Percentiles rank a stretch among this genome's conserved stretches.
phyloP scores from a whole-genome alignment of 2,888 invertebrate species.

The Orthonychiurus folsomi region DNA sequence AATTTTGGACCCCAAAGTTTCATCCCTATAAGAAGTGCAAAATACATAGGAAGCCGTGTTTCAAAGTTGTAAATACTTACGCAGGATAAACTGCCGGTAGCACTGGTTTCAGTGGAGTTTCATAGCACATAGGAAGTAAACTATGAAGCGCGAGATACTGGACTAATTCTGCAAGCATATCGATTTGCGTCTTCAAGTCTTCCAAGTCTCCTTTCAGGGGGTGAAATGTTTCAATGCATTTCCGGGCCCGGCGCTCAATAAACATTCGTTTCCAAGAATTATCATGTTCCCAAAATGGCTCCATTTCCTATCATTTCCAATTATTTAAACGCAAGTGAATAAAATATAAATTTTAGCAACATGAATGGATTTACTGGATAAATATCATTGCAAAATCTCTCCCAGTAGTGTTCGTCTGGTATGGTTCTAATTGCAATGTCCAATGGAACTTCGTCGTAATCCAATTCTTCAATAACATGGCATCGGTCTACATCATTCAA shows the following conservation, averaged over 20 bases:
- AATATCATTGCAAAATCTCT: slow-evolving; percentile 25
- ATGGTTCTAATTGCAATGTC: slow-evolving; percentile 33
- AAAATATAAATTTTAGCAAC: neutral
- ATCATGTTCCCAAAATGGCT: slow-evolving; percentile 23
- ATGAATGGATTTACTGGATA: slow-evolving; percentile 27
- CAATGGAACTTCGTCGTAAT: slow-evolving; percentile 34
- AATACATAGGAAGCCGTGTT: neutral
- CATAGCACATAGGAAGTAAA: slow-evolving; percentile 38
- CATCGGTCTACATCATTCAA: slow-evolving; percentile 25
- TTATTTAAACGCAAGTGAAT: neutral
- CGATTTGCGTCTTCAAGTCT: slow-evolving; percentile 23
- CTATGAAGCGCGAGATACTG: slow-evolving; percentile 29
- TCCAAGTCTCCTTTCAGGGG: slow-evolving; percentile 29
- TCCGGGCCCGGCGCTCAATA: slow-evolving; percentile 32
- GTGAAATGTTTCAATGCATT: slow-evolving; percentile 35
- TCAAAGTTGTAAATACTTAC: slow-evolving; percentile 7
- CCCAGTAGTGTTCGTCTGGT: slow-evolving; percentile 38
- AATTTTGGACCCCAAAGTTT: slow-evolving; percentile 17
- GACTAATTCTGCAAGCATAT: slow-evolving; percentile 24
- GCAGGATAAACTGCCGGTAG: slow-evolving; percentile 11
- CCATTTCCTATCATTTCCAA: no score
- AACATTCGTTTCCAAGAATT: slow-evolving; percentile 30
- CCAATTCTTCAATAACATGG: slow-evolving; percentile 32
- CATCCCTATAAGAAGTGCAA: slow-evolving; percentile 16
- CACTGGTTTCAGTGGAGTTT: slow-evolving; percentile 19